Percentiles rank a stretch among this genome's conserved stretches.
Evolutionary conservation across 2,113 vertebrate species (phyloP).

Genomic region (Phyllopteryx taeniolatus): DNA sequence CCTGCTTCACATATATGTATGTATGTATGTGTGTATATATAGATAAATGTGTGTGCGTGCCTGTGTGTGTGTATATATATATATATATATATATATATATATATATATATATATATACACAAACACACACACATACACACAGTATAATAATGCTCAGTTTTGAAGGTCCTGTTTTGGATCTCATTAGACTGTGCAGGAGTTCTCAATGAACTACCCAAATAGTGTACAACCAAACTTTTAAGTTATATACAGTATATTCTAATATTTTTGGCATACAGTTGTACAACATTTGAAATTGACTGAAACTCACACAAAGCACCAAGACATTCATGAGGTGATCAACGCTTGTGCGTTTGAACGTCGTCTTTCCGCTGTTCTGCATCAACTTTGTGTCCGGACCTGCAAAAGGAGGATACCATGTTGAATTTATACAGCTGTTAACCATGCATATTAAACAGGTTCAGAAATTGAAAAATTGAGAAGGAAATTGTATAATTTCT

Average conservation of each 20-base stretch:
- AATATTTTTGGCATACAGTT: not conserved
- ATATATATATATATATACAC: no score
- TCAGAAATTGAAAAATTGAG: no score
- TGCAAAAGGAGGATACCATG: constrained; percentile 8
- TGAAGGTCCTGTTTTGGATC: not conserved
- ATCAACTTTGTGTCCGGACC: constrained; percentile 94
- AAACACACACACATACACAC: no score
- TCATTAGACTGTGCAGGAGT: not conserved
- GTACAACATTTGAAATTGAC: not conserved
- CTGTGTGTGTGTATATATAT: no score
- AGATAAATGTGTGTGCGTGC: no score
- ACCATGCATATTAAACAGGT: not conserved
- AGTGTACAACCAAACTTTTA: not conserved
- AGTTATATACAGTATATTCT: not conserved
- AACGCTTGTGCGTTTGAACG: constrained; percentile 86
- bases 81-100: no score
- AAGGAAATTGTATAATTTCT: no score
- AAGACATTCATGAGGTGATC: constrained; percentile 89
- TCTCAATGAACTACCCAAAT: not conserved
- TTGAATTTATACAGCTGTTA: not conserved
- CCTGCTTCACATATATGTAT: no score
- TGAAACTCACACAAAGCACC: constrained; percentile 82
- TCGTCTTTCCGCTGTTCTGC: constrained; percentile 88
- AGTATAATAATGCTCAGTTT: not conserved
- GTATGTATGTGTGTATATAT: no score